These are phyloP conservation scores for Fundulus diaphanus DNA, from an alignment of 2,797 vertebrate genomes.

Conservation along the genomic window DNA sequence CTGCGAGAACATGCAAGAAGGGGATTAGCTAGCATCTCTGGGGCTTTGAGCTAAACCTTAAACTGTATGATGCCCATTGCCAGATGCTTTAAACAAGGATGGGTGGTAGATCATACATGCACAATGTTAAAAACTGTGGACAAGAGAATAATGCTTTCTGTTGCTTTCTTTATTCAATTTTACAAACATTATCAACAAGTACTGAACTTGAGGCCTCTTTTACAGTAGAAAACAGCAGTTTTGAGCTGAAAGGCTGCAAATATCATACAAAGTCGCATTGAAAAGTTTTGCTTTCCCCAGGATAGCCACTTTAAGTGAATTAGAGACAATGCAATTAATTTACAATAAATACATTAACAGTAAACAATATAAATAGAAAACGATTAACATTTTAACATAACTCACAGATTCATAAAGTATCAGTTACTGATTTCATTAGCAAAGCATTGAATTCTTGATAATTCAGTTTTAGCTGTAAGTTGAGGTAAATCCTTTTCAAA, in stretches of 20 bases:
- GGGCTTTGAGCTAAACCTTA: not conserved
- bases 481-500: constrained; percentile 63
- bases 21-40: not conserved
- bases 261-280: constrained; percentile 50
- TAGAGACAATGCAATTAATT: constrained; percentile 66
- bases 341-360: constrained; percentile 83
- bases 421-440: constrained; percentile 24
- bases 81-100: not conserved
- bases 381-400: constrained; percentile 70
- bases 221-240: constrained; percentile 65
- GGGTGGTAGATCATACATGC: not conserved
- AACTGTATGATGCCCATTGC: not conserved
- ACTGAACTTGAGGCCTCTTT: constrained; percentile 76
- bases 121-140: not conserved
- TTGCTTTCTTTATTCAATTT: constrained; percentile 67
- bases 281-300: constrained; percentile 35
- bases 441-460: constrained; percentile 23
- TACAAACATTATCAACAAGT: constrained; percentile 87
- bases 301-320: constrained; percentile 32
- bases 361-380: constrained; percentile 76
- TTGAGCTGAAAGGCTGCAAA: constrained; percentile 54
- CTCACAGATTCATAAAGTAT: constrained; percentile 46
- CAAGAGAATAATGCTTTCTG: constrained; percentile 70
- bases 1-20: not conserved
- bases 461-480: constrained; percentile 28